Evolutionary conservation across 2,113 vertebrate genomes (phyloP).

Genomic region (Saguinus midas): DNA sequence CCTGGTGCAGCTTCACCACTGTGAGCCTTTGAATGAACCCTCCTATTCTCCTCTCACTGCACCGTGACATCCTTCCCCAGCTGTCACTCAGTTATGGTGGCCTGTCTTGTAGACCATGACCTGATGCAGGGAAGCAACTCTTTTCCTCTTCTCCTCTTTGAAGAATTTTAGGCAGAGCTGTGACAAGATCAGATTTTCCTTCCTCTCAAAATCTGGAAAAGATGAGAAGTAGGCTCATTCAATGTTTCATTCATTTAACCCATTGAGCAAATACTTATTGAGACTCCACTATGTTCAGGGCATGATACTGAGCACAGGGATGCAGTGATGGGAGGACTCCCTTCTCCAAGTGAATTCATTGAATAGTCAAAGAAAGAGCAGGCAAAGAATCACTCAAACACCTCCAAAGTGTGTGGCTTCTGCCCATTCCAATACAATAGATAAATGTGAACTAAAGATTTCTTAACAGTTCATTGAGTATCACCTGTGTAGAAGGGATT

Average conservation of each 20-base stretch:
- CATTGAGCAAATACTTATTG: neutral
- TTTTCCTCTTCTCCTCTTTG: neutral
- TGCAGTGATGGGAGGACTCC: neutral
- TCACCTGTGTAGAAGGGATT: neutral
- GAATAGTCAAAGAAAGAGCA: neutral
- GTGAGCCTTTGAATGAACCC: neutral
- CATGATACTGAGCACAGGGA: neutral
- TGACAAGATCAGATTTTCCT: neutral
- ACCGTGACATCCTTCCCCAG: neutral
- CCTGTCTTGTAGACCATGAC: neutral
- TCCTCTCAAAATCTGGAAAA: neutral
- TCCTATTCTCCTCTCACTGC: rapidly evolving
- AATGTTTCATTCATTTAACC: neutral
- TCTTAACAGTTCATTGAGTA: neutral
- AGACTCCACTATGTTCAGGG: neutral
- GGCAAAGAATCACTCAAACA: neutral
- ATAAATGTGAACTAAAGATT: neutral
- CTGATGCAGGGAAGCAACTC: rapidly evolving
- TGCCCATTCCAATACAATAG: neutral
- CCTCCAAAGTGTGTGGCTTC: neutral
- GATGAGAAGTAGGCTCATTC: neutral
- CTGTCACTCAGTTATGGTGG: rapidly evolving
- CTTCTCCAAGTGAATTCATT: neutral
- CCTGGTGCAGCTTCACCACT: rapidly evolving
- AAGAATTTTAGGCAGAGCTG: neutral